These are phyloP conservation scores for Fukomys damarensis DNA, from an alignment of 2,113 vertebrate genomes.

Conservation along the genomic window DNA sequence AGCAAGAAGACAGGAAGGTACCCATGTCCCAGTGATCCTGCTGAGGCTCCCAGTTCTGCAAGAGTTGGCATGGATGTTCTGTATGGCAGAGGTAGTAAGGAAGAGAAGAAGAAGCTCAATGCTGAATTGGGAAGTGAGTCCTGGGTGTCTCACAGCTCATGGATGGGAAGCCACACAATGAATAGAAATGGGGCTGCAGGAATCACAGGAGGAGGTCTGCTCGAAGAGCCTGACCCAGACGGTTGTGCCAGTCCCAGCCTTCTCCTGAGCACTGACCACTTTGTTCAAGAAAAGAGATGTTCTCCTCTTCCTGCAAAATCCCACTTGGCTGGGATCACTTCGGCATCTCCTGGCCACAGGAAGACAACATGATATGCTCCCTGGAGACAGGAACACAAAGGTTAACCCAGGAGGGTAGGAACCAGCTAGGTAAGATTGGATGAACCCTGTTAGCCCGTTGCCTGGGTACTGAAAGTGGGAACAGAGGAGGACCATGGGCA, in stretches of 20 bases:
- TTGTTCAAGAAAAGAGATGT: background rate
- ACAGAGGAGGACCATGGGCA: background rate
- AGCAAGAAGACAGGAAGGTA: too few relatives aligned
- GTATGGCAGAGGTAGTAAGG: background rate
- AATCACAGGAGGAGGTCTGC: background rate
- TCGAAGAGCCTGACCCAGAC: background rate
- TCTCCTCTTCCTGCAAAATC: background rate
- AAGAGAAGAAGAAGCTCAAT: too few relatives aligned
- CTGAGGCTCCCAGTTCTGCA: background rate
- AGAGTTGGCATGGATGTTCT: background rate
- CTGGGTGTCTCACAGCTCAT: background rate
- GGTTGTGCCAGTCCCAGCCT: background rate
- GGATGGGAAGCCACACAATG: background rate
- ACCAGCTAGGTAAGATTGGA: too few relatives aligned
- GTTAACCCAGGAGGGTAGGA: background rate
- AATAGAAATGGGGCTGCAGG: background rate
- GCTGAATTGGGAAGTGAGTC: background rate
- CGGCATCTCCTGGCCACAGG: constrained; percentile 34
- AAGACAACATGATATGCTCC: constrained; percentile 55
- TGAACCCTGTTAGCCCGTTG: background rate
- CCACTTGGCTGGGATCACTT: background rate
- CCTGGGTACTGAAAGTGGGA: background rate
- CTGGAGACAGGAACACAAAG: constrained; percentile 51
- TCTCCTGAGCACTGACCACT: background rate
- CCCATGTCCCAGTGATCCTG: background rate